Conservation (phyloP, 2,113 vertebrate species). For the Casuarius casuarius region DNA sequence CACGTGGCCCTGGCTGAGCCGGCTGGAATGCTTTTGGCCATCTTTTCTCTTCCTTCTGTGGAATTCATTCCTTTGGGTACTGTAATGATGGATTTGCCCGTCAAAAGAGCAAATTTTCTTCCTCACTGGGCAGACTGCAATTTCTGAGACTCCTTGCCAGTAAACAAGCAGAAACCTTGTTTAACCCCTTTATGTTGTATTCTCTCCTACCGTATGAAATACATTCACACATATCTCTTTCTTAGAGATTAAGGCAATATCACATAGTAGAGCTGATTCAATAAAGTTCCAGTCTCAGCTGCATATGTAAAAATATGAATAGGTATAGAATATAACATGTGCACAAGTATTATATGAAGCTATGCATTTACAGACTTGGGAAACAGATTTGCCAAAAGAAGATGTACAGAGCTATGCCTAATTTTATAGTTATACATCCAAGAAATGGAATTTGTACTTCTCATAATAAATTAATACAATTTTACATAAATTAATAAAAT, state of each 20-base stretch:
- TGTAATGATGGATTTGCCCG: slow-evolving; percentile 67
- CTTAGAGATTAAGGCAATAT: not conserved
- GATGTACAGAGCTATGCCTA: not conserved
- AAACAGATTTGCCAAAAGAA: not conserved
- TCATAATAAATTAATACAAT: not conserved
- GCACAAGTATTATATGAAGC: not conserved
- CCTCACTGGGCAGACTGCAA: slow-evolving; percentile 47
- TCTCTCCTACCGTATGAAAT: not conserved
- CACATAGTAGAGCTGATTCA: not conserved
- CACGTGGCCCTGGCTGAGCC: slow-evolving; percentile 52
- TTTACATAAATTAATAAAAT: not conserved
- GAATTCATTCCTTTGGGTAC: slow-evolving; percentile 67
- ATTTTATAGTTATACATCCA: not conserved
- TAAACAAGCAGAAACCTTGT: slow-evolving; percentile 58
- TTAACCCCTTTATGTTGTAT: slow-evolving; percentile 60
- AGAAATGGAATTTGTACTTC: not conserved
- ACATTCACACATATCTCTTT: not conserved
- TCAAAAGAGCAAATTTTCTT: slow-evolving; percentile 69
- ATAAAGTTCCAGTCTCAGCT: not conserved
- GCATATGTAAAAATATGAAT: not conserved
- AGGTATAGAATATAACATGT: not conserved
- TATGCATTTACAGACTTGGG: not conserved
- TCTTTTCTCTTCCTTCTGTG: slow-evolving; percentile 42
- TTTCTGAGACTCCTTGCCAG: slow-evolving; percentile 59
- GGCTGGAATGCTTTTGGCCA: slow-evolving; percentile 59